Conservation (phyloP, 1,140 invertebrate genomes). For the Hylaeus volcanicus region DNA sequence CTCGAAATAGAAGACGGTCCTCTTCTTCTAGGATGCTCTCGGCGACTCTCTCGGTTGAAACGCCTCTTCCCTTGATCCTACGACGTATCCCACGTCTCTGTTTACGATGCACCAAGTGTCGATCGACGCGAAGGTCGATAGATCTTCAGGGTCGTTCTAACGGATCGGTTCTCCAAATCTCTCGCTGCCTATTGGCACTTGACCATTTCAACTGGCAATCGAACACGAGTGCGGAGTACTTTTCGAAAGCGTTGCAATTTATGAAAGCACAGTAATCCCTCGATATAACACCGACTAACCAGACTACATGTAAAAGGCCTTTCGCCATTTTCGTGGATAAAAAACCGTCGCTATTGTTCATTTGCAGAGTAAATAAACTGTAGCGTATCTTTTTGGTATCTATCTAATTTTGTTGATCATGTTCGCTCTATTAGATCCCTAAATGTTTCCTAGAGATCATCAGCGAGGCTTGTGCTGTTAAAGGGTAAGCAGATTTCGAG, state of each 20-base stretch:
- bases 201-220: not conserved
- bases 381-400: not conserved
- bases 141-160: conserved; percentile 57
- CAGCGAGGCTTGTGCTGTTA: conserved; percentile 43
- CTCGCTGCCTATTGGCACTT: not conserved
- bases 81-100: conserved; percentile 58
- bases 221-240: no score
- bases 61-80: conserved; percentile 51
- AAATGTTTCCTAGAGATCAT: conserved; percentile 11
- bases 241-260: not conserved
- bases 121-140: conserved; percentile 53
- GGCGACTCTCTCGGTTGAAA: conserved; percentile 46
- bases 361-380: not conserved
- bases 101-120: conserved; percentile 61
- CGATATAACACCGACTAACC: no score
- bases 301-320: no score
- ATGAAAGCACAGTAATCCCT: no score
- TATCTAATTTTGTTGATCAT: not conserved
- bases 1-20: conserved; percentile 75
- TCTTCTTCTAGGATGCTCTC: conserved; percentile 74
- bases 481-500: conserved; percentile 64
- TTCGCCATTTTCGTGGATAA: no score
- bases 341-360: not conserved
- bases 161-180: not conserved
- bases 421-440: not conserved